Conservation (phyloP, 2,113 vertebrate genomes). For the Sciurus niger region DNA sequence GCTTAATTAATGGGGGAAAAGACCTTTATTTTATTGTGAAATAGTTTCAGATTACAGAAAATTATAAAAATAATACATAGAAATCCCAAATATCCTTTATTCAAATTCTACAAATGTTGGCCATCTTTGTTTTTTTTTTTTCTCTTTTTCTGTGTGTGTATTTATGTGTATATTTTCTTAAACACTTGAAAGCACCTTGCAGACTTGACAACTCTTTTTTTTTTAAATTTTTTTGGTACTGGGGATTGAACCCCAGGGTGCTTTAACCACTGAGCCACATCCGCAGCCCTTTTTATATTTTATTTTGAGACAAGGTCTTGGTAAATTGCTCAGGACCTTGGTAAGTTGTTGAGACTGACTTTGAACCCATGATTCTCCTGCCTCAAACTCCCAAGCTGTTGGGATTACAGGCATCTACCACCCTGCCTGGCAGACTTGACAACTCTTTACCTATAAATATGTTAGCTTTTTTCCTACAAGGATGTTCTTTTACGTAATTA, state of each 20-base stretch:
- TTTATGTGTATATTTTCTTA: background rate
- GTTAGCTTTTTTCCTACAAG: background rate
- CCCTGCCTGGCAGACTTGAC: too few relatives aligned
- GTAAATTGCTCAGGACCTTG: too few relatives aligned
- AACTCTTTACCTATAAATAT: background rate
- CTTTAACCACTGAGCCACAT: too few relatives aligned
- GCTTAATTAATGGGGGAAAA: slow-evolving; percentile 7
- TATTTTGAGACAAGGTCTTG: too few relatives aligned
- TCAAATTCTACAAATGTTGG: background rate
- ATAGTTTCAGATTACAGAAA: slow-evolving; percentile 45
- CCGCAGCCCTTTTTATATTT: too few relatives aligned
- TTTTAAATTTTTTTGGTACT: too few relatives aligned
- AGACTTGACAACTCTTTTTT: background rate
- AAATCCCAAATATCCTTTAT: background rate
- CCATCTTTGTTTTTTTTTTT: background rate
- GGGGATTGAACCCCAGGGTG: too few relatives aligned
- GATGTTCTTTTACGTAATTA: background rate
- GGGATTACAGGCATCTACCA: too few relatives aligned
- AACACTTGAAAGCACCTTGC: background rate
- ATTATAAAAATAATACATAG: background rate
- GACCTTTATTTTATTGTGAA: slow-evolving; percentile 8
- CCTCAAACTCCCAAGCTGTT: too few relatives aligned
- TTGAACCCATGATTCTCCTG: too few relatives aligned
- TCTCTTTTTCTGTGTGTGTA: background rate
- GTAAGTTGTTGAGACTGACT: too few relatives aligned